Conservation (phyloP, 2,797 vertebrate species). For the Mastacembelus armatus region DNA sequence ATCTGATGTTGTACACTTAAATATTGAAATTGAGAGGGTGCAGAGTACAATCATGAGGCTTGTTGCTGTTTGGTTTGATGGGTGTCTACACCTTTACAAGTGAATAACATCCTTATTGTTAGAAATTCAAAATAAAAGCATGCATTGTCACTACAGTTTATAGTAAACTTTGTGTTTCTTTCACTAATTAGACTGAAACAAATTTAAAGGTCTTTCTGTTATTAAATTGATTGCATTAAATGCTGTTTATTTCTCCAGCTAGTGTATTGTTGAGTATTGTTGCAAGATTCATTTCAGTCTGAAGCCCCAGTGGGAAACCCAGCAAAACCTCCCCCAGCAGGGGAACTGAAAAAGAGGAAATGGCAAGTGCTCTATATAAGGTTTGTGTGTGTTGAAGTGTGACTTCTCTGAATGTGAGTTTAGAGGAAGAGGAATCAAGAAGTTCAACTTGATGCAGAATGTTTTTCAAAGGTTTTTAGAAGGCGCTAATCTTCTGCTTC, state of each 20-base stretch:
- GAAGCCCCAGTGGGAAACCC: neutral
- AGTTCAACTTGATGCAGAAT: conserved; percentile 20
- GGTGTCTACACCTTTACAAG: too few species aligned
- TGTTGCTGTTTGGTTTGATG: too few species aligned
- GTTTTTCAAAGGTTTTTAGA: conserved; percentile 23
- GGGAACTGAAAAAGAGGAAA: conserved; percentile 75
- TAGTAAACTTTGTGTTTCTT: too few species aligned
- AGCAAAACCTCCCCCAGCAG: conserved; percentile 26
- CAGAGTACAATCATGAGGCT: too few species aligned
- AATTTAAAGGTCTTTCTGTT: too few species aligned
- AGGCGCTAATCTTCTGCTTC: conserved; percentile 54
- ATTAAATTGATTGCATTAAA: too few species aligned
- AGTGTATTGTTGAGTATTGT: neutral
- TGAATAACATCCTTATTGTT: too few species aligned
- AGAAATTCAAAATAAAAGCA: too few species aligned
- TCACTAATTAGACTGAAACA: too few species aligned
- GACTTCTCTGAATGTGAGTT: conserved; percentile 48
- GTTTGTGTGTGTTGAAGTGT: conserved; percentile 23
- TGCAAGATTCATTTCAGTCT: neutral
- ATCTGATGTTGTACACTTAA: neutral
- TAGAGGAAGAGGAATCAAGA: conserved; percentile 72
- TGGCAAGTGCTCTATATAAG: conserved; percentile 26
- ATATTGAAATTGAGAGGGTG: too few species aligned
- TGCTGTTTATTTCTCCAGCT: neutral
- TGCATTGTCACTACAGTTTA: too few species aligned